These are phyloP conservation scores for Alloplasta piceator DNA, from an alignment of 2,888 invertebrate species.

Conservation along the genomic window DNA sequence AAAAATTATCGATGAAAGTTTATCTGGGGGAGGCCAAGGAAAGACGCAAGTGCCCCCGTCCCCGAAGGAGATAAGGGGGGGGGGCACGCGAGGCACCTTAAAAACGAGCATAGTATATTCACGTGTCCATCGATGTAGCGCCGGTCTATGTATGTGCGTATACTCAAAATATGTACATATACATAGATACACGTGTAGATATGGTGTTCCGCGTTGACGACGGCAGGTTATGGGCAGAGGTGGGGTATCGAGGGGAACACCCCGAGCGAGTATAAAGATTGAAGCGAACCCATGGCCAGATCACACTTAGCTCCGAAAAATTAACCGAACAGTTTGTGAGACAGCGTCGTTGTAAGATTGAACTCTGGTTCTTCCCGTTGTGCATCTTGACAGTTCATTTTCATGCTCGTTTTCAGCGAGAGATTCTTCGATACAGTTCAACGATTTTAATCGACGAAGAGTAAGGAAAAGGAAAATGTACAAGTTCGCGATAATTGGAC, in stretches of 20 bases:
- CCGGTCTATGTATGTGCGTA: conserved; percentile 58
- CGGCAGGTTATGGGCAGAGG: conserved; percentile 65
- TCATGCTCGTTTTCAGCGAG: conserved; percentile 10
- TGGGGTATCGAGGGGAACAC: conserved; percentile 74
- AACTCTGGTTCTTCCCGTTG: not conserved
- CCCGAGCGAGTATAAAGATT: conserved; percentile 81
- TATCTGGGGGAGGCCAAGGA: conserved; percentile 68
- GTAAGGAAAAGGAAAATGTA: conserved; percentile 78
- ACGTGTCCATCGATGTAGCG: conserved; percentile 54
- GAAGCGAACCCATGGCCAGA: conserved; percentile 78
- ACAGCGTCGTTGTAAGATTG: not conserved
- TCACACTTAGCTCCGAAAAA: conserved; percentile 82
- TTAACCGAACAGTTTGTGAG: conserved; percentile 72
- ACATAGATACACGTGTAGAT: conserved; percentile 33
- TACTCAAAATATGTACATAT: conserved; percentile 4
- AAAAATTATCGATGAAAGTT: conserved; percentile 83
- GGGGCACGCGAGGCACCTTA: conserved; percentile 42
- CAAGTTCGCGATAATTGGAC: conserved; percentile 80
- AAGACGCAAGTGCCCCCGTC: conserved; percentile 45
- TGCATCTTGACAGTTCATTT: not conserved
- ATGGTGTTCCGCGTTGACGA: conserved; percentile 65
- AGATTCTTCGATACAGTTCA: conserved; percentile 25
- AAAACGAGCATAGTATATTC: conserved; percentile 55
- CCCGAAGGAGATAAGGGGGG: conserved; percentile 48
- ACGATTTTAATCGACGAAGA: conserved; percentile 37